Evolutionary conservation across 2,888 invertebrate genomes (phyloP).

Genomic region (Harpagoxenus sublaevis): DNA sequence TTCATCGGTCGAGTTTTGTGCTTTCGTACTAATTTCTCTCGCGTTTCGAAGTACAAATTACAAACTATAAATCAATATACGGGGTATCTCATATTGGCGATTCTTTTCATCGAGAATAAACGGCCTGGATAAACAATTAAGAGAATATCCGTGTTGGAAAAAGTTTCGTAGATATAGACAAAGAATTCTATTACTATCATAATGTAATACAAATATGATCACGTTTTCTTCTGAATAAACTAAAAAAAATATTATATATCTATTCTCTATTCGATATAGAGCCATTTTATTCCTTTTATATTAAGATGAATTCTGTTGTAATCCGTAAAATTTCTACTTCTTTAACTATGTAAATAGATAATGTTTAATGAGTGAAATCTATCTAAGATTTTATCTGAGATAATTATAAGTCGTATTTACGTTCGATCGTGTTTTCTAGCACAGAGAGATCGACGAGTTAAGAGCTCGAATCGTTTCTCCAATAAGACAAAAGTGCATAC

Average conservation of each 20-base stretch:
- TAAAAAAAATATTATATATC: not conserved
- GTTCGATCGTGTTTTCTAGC: slow-evolving; percentile 1
- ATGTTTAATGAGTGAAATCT: slow-evolving; percentile 18
- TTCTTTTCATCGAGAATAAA: not conserved
- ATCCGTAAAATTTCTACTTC: not conserved
- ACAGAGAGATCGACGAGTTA: not conserved
- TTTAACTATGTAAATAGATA: not conserved
- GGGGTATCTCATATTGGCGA: not conserved
- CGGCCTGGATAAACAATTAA: not conserved
- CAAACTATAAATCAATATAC: not conserved
- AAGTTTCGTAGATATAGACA: not conserved
- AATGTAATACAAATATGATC: not conserved
- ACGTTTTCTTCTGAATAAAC: not conserved
- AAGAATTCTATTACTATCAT: not conserved
- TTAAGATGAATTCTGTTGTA: slow-evolving; percentile 12
- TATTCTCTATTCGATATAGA: not conserved
- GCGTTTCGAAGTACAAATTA: not conserved
- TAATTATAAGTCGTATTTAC: not conserved
- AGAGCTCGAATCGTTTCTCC: not conserved
- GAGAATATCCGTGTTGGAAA: not conserved
- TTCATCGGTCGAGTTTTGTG: not conserved
- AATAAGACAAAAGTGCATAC: slow-evolving; percentile 18
- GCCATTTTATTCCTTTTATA: not conserved
- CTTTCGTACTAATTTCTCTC: not conserved
- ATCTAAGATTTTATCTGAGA: not conserved